Evolutionary conservation across 2,888 invertebrate genomes (phyloP).

Genomic region (Mystacides longicornis): DNA sequence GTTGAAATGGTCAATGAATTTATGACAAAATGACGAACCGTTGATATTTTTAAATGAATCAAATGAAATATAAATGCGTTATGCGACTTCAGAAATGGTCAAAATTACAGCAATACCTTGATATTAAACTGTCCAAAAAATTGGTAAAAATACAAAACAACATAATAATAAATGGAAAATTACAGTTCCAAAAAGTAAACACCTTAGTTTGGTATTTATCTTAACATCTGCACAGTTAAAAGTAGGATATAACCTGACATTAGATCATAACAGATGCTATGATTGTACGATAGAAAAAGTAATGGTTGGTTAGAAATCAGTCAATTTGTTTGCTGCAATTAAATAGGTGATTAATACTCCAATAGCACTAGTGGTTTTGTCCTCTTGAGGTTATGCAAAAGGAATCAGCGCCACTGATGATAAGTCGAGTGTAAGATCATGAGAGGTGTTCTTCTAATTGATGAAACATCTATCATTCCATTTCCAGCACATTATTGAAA

Average conservation of each 20-base stretch:
- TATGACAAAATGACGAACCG: constrained; percentile 2
- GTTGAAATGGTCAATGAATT: constrained; percentile 21
- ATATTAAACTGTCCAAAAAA: too few relatives aligned
- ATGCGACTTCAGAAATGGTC: too few relatives aligned
- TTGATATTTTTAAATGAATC: background rate
- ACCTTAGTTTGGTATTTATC: too few relatives aligned
- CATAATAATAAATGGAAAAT: too few relatives aligned
- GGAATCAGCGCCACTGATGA: background rate
- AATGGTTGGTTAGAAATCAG: background rate
- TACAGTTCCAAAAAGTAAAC: too few relatives aligned
- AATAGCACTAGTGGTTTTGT: background rate
- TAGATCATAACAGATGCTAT: background rate
- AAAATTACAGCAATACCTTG: too few relatives aligned
- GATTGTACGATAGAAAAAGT: constrained; percentile 1
- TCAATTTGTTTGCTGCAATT: background rate
- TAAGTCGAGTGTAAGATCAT: background rate
- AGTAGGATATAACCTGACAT: background rate
- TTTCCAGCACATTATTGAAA: constrained; percentile 16
- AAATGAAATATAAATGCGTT: background rate
- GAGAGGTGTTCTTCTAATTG: constrained; percentile 10
- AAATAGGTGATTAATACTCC: background rate
- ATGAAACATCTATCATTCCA: constrained; percentile 26
- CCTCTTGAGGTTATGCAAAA: background rate
- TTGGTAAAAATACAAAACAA: too few relatives aligned
- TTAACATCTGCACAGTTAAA: background rate